Evolutionary conservation across 2,888 invertebrate genomes (phyloP).

Genomic region (Apodemia mormo): DNA sequence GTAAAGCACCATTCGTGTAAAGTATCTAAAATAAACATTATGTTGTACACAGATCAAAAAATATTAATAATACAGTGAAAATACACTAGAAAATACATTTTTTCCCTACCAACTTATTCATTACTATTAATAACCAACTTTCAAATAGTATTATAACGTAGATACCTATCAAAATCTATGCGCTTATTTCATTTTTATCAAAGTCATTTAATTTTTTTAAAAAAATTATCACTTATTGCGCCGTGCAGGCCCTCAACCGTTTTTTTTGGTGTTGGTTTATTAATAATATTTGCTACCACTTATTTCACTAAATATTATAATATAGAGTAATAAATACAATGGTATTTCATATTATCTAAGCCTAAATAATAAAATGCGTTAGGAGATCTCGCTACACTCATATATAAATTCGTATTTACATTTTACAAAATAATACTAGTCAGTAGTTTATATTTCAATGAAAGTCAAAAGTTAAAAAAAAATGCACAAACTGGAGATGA

Average conservation of each 20-base stretch:
- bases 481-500: too few species aligned
- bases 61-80: too few species aligned
- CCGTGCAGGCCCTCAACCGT: background rate
- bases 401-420: constrained; percentile 1
- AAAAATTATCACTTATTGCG: constrained; percentile 1
- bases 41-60: too few species aligned
- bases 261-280: constrained; percentile 10
- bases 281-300: background rate
- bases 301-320: background rate
- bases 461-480: too few species aligned
- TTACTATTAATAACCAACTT: background rate
- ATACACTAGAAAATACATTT: too few species aligned
- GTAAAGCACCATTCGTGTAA: too few species aligned
- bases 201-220: background rate
- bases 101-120: too few species aligned
- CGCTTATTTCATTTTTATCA: background rate
- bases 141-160: background rate
- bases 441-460: too few species aligned
- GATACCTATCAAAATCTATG: too few species aligned
- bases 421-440: background rate
- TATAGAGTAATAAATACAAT: constrained; percentile 11
- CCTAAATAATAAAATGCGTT: constrained; percentile 11
- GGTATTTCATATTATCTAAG: background rate
- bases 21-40: too few species aligned
- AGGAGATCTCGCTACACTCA: constrained; percentile 4